These are phyloP conservation scores for Tetramorium bicarinatum DNA, from an alignment of 2,888 invertebrate species.

Conservation along the genomic window DNA sequence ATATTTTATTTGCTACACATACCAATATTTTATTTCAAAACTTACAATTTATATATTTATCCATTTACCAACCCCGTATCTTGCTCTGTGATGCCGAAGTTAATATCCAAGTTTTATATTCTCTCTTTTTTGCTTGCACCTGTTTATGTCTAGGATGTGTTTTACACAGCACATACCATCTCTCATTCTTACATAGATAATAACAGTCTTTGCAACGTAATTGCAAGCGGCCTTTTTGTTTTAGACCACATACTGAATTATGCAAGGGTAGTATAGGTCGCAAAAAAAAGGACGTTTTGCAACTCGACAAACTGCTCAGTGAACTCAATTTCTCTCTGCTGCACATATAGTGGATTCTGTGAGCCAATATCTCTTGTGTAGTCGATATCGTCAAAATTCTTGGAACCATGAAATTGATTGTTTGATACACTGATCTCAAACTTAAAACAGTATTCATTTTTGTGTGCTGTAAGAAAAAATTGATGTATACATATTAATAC, in stretches of 20 bases:
- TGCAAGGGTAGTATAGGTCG: constrained; percentile 80
- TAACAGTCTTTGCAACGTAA: constrained; percentile 94
- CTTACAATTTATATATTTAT: constrained; percentile 17
- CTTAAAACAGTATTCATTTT: constrained; percentile 59
- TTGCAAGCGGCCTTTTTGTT: constrained; percentile 90
- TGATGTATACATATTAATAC: not conserved
- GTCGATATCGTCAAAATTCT: constrained; percentile 30
- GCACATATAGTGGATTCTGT: constrained; percentile 50
- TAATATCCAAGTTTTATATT: constrained; percentile 91
- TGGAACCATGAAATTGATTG: constrained; percentile 44
- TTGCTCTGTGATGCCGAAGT: constrained; percentile 91
- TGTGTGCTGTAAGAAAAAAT: constrained; percentile 58
- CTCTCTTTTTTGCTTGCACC: constrained; percentile 90
- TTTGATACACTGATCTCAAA: constrained; percentile 61
- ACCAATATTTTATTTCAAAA: not conserved
- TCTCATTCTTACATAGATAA: constrained; percentile 90
- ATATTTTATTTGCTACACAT: constrained; percentile 8
- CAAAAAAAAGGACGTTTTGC: constrained; percentile 54
- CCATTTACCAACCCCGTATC: constrained; percentile 87
- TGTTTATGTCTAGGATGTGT: constrained; percentile 94
- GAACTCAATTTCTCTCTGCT: constrained; percentile 36
- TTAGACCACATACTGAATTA: constrained; percentile 89
- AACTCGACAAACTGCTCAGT: not conserved
- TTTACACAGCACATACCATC: constrained; percentile 92
- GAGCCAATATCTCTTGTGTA: constrained; percentile 10